Conservation (phyloP, 1,140 invertebrate genomes). For the Pinna nobilis region DNA sequence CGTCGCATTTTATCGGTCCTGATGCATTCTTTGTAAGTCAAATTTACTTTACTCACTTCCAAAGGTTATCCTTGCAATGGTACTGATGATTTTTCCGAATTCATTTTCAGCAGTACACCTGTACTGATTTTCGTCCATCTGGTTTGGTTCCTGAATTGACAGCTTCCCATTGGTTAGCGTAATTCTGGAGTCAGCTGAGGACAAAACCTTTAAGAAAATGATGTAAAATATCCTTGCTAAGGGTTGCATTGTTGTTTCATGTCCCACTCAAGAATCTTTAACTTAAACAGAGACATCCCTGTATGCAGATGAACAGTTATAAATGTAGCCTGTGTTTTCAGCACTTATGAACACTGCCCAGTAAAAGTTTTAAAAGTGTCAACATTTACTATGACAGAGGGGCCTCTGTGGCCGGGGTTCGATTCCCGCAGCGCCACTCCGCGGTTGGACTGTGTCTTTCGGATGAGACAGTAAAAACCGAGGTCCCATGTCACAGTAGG, state of each 20-base stretch:
- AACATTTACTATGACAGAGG: no score
- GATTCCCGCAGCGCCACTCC: no score
- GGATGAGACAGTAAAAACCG: no score
- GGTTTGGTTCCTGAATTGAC: slow-evolving; percentile 88
- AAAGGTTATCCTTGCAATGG: slow-evolving; percentile 91
- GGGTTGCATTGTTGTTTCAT: no score
- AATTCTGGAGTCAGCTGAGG: slow-evolving; percentile 82
- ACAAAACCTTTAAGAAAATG: slow-evolving; percentile 30
- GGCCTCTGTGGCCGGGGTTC: no score
- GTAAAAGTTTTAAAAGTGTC: not conserved
- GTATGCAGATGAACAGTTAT: not conserved
- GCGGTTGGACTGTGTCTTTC: no score
- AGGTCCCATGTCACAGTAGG: no score
- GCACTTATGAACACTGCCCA: no score
- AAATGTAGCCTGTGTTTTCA: not conserved
- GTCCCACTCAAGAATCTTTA: no score
- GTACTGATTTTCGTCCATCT: slow-evolving; percentile 88
- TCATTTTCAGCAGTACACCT: slow-evolving; percentile 93
- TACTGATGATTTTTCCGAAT: slow-evolving; percentile 92
- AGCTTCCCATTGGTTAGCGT: slow-evolving; percentile 94
- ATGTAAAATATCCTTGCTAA: not conserved
- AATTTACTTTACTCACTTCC: slow-evolving; percentile 78
- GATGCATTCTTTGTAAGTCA: no score
- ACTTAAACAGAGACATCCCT: not conserved
- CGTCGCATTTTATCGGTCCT: no score